phyloP scores from a whole-genome alignment of 1,140 invertebrate genomes.

The Galleria mellonella region DNA sequence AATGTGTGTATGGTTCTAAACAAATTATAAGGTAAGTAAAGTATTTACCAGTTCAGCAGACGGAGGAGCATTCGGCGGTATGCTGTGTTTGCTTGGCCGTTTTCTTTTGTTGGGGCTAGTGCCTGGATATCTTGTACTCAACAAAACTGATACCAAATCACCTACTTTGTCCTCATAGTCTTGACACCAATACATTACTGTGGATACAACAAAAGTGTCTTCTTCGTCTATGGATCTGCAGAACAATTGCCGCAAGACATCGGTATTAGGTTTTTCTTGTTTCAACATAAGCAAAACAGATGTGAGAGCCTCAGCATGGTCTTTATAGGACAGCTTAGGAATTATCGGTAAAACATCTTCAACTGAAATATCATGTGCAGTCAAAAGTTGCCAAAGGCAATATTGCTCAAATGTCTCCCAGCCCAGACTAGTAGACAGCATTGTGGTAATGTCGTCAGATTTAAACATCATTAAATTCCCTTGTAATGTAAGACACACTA shows the following conservation, averaged over 20 bases:
- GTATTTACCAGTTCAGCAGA: conserved; percentile 75
- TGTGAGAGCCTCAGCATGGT: conserved; percentile 94
- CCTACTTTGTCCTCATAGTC: conserved; percentile 92
- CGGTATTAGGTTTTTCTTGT: conserved; percentile 91
- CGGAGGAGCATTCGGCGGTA: conserved; percentile 75
- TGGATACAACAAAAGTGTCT: conserved; percentile 90
- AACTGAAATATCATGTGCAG: conserved; percentile 93
- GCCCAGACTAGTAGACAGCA: conserved; percentile 87
- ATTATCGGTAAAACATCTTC: conserved; percentile 93
- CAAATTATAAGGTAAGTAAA: too few relatives aligned
- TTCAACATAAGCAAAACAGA: conserved; percentile 92
- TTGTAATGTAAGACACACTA: conserved; percentile 93
- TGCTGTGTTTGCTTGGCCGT: conserved; percentile 81
- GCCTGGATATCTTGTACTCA: conserved; percentile 86
- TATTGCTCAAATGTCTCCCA: conserved; percentile 99
- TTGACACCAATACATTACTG: conserved; percentile 94
- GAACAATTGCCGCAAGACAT: conserved; percentile 89
- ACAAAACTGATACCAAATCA: conserved; percentile 85
- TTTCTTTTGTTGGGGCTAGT: conserved; percentile 94
- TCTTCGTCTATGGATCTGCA: conserved; percentile 84
- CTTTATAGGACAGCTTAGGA: conserved; percentile 89
- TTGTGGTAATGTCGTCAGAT: conserved; percentile 80
- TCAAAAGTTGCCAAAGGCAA: conserved; percentile 95
- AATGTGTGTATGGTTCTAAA: too few relatives aligned
- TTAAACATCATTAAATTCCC: conserved; percentile 89